Conservation (phyloP, 1,140 invertebrate species). For the Trichonephila clavipes region DNA sequence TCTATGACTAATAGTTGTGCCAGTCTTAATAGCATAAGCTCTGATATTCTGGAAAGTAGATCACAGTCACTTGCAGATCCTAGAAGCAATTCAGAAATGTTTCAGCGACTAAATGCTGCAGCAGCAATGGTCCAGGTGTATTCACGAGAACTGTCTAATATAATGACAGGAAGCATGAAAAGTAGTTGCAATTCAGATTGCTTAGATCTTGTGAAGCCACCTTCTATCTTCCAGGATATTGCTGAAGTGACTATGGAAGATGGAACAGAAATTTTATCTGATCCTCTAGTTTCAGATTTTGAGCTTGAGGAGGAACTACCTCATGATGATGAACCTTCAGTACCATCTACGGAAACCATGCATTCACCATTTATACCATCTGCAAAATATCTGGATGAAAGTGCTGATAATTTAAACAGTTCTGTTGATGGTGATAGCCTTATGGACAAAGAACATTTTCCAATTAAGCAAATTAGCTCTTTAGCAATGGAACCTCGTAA, state of each 20-base stretch:
- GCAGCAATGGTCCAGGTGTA: constrained; percentile 79
- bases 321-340: constrained; percentile 78
- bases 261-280: constrained; percentile 80
- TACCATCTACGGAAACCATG: constrained; percentile 71
- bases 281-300: constrained; percentile 84
- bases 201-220: constrained; percentile 85
- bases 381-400: constrained; percentile 38
- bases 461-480: constrained; percentile 54
- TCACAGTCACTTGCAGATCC: constrained; percentile 75
- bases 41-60: constrained; percentile 82
- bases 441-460: constrained; percentile 50
- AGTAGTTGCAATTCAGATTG: constrained; percentile 81
- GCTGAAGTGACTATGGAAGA: constrained; percentile 84
- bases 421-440: constrained; percentile 68
- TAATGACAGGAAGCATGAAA: constrained; percentile 80
- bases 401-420: constrained; percentile 73
- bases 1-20: constrained; percentile 81
- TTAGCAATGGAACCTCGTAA: constrained; percentile 43
- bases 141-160: constrained; percentile 78
- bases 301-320: constrained; percentile 80
- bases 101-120: constrained; percentile 78
- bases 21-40: constrained; percentile 89
- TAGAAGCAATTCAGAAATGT: constrained; percentile 78
- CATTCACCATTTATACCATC: constrained; percentile 57
- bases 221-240: constrained; percentile 85